Conservation (phyloP, 2,113 vertebrate genomes). For the Poecilia latipinna region DNA sequence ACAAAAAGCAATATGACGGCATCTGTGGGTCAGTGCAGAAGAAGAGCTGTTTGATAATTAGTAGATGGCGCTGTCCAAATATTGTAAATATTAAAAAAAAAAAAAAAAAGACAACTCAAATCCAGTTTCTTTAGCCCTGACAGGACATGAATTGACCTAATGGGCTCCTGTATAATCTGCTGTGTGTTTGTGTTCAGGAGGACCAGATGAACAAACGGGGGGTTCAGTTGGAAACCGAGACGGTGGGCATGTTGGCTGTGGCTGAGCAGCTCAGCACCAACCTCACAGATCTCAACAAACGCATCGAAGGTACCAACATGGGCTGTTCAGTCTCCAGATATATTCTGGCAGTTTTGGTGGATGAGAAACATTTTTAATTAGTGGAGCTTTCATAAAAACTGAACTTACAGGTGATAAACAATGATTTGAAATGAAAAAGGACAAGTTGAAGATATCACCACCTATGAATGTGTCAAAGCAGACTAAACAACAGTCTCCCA, state of each 20-base stretch:
- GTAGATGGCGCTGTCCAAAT: neutral
- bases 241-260: conserved; percentile 75
- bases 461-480: neutral
- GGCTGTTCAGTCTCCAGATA: neutral
- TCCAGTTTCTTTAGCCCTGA: too few relatives aligned
- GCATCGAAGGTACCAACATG: conserved; percentile 83
- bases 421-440: neutral
- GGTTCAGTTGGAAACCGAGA: conserved; percentile 79
- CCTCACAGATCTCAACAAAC: conserved; percentile 80
- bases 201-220: conserved; percentile 76
- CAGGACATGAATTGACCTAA: neutral
- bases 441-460: neutral
- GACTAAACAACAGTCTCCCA: neutral
- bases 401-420: neutral
- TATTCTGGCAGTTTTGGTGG: neutral
- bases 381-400: neutral
- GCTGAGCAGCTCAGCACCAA: conserved; percentile 84
- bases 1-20: neutral
- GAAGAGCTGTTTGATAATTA: neutral
- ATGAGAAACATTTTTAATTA: neutral
- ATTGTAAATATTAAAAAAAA: neutral
- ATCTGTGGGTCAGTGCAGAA: neutral
- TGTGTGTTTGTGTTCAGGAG: conserved; percentile 78
- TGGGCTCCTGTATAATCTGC: neutral
- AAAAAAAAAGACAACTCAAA: too few relatives aligned